A percentile compares a stretch with the other conserved stretches of the same genome.
These are phyloP conservation scores for Bombus impatiens DNA, from an alignment of 1,140 invertebrate species.

Conservation along the genomic window DNA sequence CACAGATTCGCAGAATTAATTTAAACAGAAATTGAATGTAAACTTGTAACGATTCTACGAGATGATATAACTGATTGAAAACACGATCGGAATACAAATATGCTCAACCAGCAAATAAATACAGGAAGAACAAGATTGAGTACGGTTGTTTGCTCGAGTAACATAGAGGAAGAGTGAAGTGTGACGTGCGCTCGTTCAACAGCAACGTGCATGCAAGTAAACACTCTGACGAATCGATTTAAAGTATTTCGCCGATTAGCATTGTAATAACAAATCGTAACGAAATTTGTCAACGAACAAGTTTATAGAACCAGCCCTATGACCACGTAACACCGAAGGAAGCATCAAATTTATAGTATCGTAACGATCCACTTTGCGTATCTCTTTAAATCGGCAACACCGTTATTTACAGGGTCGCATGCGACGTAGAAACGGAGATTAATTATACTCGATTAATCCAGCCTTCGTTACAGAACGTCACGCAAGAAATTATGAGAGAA, in stretches of 20 bases:
- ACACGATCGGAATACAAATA: background rate
- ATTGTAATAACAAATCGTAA: background rate
- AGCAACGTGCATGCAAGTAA: background rate
- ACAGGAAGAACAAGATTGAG: background rate
- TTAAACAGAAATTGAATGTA: no score
- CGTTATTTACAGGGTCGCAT: background rate
- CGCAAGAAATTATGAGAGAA: background rate
- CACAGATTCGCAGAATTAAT: no score
- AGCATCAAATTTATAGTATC: background rate
- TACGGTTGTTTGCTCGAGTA: background rate
- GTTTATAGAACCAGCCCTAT: background rate
- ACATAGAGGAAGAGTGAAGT: background rate
- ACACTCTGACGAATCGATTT: background rate
- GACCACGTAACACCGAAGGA: background rate
- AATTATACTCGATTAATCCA: background rate
- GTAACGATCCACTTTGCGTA: background rate
- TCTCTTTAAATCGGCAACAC: background rate
- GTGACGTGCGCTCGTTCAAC: background rate
- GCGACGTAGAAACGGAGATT: background rate
- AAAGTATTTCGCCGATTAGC: background rate
- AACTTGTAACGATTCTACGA: background rate
- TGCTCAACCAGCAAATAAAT: background rate
- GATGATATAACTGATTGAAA: background rate
- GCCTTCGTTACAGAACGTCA: background rate
- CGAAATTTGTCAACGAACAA: background rate